Base-by-base conservation (phyloP, 2,888 invertebrate genomes). In the Xestoiulus laeticollis region DNA sequence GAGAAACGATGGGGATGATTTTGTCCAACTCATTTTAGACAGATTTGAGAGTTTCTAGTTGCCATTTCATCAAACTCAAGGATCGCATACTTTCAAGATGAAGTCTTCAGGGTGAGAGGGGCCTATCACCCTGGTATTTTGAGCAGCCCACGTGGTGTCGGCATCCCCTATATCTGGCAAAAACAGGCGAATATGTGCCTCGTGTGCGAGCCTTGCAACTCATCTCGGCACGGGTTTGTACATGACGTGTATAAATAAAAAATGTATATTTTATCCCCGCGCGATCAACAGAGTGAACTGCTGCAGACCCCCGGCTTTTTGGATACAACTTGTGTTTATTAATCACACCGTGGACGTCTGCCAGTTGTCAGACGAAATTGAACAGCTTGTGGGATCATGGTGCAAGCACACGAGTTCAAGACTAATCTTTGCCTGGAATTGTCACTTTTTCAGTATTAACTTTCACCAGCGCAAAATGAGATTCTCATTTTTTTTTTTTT, bases 311-410 rank as follows among this genome's bases (percentile, higher is more conserved):
- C 68, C 68, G 10, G 48, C 16, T 59, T 59, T 59, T 59, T 26
- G 22, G 68, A 26, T 26, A 26, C 26, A 38, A 38, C 38, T 22
- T 12, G 68, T 68, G 68, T 68, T 68, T 68, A 68, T 68, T 68
- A 68, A 68, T 68, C 26, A 26, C 68, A 22, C 10, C 10, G 68
- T 26, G 68, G 22, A n/a, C 68, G 22, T 68, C 68, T 68, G 68
- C 68, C 68, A 26, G 68, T 68, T 68, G 68, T 68, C 68, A 68
- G 68, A 68, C 12, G 68, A 68, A 68, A 26, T 68, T 68, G 68
- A 68, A 68, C 68, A 68, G 68, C 68, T 68, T 68, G 68, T 26
- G 68, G n/a, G 59, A 19, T 16, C 68, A 1, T 68, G 68, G 68
- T 68, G 68, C 68, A 38, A n/a, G n/a, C n/a, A n/a, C 68, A 68